phyloP scores from a whole-genome alignment of 92 coral and sea anemone species.

The Palythoa grandis region DNA sequence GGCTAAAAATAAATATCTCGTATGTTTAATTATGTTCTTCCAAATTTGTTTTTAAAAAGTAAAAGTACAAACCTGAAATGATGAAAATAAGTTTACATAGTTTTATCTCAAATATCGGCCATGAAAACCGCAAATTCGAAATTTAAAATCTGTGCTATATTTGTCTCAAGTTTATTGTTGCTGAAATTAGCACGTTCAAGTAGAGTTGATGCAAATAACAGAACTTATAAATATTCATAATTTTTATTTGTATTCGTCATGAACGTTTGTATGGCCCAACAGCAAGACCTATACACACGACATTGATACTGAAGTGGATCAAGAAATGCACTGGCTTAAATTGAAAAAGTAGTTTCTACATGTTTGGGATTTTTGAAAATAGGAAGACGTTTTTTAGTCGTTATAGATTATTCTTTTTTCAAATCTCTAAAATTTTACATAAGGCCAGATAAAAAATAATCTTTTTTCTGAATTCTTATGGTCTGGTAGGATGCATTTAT shows the following conservation, averaged over 20 bases:
- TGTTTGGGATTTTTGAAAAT: no score
- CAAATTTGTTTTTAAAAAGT: not conserved
- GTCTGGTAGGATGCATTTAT: no score
- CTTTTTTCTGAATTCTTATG: no score
- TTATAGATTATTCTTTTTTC: no score
- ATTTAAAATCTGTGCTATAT: not conserved
- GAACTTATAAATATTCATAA: slow-evolving; percentile 13
- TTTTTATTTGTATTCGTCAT: not conserved
- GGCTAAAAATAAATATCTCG: not conserved
- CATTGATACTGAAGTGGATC: not conserved
- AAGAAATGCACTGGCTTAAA: no score
- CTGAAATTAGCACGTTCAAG: slow-evolving; percentile 23
- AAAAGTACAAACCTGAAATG: not conserved
- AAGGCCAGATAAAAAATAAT: no score
- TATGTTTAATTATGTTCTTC: slow-evolving; percentile 1
- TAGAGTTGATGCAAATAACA: not conserved
- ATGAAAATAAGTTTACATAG: not conserved
- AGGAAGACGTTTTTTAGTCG: no score
- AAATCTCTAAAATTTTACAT: no score
- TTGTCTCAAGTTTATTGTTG: not conserved
- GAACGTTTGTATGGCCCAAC: not conserved
- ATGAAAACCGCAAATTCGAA: not conserved
- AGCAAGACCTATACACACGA: no score
- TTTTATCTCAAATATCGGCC: not conserved
- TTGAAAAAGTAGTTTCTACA: no score